These are phyloP conservation scores for Gonocerus acuteangulatus DNA, from an alignment of 2,888 invertebrate genomes.

Conservation along the genomic window DNA sequence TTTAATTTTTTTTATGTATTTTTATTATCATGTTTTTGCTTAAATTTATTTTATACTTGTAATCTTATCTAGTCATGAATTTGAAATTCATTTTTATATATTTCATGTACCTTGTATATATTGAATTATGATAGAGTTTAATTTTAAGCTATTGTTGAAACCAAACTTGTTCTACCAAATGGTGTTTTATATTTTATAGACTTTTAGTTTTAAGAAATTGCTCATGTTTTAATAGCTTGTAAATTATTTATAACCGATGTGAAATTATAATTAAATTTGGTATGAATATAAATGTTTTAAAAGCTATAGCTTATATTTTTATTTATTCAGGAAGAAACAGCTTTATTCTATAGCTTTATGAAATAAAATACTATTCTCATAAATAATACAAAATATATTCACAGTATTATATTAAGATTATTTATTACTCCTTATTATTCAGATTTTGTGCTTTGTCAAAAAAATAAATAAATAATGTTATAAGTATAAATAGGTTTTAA, in stretches of 20 bases:
- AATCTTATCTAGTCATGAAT: conserved; percentile 21
- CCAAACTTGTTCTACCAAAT: conserved; percentile 21
- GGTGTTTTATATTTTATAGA: conserved; percentile 11
- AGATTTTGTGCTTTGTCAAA: not conserved
- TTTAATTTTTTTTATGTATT: not conserved
- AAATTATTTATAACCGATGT: conserved; percentile 14
- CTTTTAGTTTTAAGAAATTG: conserved; percentile 12
- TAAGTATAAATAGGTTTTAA: no score
- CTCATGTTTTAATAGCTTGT: conserved; percentile 12
- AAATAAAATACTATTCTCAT: not conserved
- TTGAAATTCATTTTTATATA: not conserved
- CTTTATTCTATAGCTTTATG: conserved; percentile 1
- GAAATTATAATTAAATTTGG: conserved; percentile 1
- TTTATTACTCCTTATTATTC: not conserved
- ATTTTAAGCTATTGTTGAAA: conserved; percentile 15
- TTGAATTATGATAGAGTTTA: conserved; percentile 15
- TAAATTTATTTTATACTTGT: not conserved
- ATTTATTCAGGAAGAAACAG: conserved; percentile 8
- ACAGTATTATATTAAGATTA: not conserved
- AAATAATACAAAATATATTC: not conserved
- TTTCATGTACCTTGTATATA: conserved; percentile 21
- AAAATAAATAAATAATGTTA: no score
- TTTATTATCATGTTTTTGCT: not conserved
- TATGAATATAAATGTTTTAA: conserved; percentile 6
- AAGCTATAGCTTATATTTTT: conserved; percentile 19